Percentiles rank a stretch among this genome's conserved stretches.
Evolutionary conservation across 2,797 vertebrate genomes (phyloP).

Genomic region (Cyclopterus lumpus): DNA sequence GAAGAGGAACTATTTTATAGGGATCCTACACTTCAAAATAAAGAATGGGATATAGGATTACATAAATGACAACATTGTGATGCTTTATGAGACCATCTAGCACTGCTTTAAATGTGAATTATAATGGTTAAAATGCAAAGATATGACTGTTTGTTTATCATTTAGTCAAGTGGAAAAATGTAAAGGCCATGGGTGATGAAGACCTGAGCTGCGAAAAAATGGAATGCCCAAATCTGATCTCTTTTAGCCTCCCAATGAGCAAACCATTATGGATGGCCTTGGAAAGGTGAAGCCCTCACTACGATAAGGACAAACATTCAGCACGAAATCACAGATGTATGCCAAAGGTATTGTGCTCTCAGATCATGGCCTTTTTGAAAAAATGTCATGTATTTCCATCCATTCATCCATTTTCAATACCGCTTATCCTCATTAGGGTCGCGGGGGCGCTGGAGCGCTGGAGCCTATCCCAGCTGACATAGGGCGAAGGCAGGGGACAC

Average conservation of each 20-base stretch:
- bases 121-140: background rate
- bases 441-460: no score
- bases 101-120: background rate
- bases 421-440: no score
- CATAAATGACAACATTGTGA: background rate
- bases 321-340: slow-evolving; percentile 28
- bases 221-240: slow-evolving; percentile 29
- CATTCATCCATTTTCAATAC: no score
- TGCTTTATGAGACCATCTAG: background rate
- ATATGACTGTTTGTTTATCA: slow-evolving; percentile 16
- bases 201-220: slow-evolving; percentile 45
- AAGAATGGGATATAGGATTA: background rate
- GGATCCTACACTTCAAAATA: slow-evolving; percentile 1
- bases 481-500: no score
- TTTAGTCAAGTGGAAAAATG: slow-evolving; percentile 17
- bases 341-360: slow-evolving; percentile 10
- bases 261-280: slow-evolving; percentile 51
- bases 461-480: no score
- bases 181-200: slow-evolving; percentile 60
- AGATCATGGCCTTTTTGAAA: slow-evolving; percentile 2
- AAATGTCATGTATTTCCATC: slow-evolving; percentile 20
- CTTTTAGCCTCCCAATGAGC: slow-evolving; percentile 43
- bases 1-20: background rate
- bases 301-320: slow-evolving; percentile 45
- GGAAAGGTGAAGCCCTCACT: slow-evolving; percentile 65